A percentile compares a stretch with the other conserved stretches of the same genome.
phyloP scores from a whole-genome alignment of 2,888 invertebrate genomes.

The Mimas tiliae region DNA sequence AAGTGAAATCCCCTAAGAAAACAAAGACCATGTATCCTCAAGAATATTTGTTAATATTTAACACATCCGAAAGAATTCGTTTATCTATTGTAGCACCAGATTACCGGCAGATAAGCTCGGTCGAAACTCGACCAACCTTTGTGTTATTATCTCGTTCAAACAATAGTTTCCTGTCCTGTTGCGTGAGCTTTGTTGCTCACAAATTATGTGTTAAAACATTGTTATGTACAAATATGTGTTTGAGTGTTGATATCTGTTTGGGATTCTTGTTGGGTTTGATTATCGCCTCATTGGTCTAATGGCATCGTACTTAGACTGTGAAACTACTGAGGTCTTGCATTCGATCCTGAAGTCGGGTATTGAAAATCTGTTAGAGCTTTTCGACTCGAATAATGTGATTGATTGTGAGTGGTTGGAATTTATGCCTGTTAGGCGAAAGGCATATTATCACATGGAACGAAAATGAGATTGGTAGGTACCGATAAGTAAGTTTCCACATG shows the following conservation, averaged over 20 bases:
- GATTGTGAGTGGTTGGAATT: background rate
- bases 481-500: too few relatives aligned
- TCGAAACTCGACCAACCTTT: constrained; percentile 72
- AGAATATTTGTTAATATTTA: constrained; percentile 72
- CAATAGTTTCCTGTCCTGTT: constrained; percentile 76
- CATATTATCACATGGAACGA: too few relatives aligned
- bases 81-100: constrained; percentile 71
- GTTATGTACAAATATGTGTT: constrained; percentile 45
- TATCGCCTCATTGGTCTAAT: background rate
- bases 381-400: background rate
- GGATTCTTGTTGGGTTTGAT: background rate
- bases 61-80: constrained; percentile 76
- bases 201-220: constrained; percentile 56
- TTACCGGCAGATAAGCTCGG: constrained; percentile 70
- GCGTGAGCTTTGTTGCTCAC: constrained; percentile 49
- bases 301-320: background rate
- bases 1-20: constrained; percentile 2
- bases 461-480: too few relatives aligned
- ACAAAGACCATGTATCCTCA: constrained; percentile 27
- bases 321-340: background rate
- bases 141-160: constrained; percentile 79
- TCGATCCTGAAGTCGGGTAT: background rate
- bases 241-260: background rate
- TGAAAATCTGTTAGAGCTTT: background rate
- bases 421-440: background rate